Evolutionary conservation across 2,888 invertebrate genomes (phyloP).

Genomic region (Stictocephala bisonia): DNA sequence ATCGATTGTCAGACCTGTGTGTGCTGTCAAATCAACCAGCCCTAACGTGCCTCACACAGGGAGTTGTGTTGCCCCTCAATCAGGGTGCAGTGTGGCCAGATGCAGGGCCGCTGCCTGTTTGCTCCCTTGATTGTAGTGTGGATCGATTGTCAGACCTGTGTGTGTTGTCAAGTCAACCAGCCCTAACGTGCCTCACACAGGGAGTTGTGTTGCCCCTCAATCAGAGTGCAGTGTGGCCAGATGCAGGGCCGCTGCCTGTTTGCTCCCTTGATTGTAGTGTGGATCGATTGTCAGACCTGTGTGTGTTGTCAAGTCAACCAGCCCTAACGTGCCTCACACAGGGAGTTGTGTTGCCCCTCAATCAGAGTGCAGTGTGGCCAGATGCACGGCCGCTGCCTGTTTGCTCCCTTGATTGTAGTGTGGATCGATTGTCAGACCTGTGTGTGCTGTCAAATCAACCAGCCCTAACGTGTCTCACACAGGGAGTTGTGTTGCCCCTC

Average conservation of each 20-base stretch:
- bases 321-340: too few relatives aligned
- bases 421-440: conserved; percentile 27
- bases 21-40: too few relatives aligned
- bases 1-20: too few relatives aligned
- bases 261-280: conserved; percentile 27
- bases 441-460: too few relatives aligned
- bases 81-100: conserved; percentile 15
- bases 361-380: conserved; percentile 21
- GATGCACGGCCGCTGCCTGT: conserved; percentile 17
- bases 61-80: too few relatives aligned
- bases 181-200: too few relatives aligned
- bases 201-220: conserved; percentile 15
- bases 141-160: conserved; percentile 29
- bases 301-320: too few relatives aligned
- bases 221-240: conserved; percentile 20
- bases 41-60: too few relatives aligned
- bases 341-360: conserved; percentile 12
- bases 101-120: conserved; percentile 21
- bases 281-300: conserved; percentile 26
- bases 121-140: conserved; percentile 24
- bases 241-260: conserved; percentile 14
- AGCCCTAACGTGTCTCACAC: too few relatives aligned
- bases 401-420: conserved; percentile 27
- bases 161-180: too few relatives aligned
- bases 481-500: conserved; percentile 9